A percentile compares a stretch with the other conserved stretches of the same genome.
Conservation (phyloP, 2,113 vertebrate species). For the Nesospiza acunhae region DNA sequence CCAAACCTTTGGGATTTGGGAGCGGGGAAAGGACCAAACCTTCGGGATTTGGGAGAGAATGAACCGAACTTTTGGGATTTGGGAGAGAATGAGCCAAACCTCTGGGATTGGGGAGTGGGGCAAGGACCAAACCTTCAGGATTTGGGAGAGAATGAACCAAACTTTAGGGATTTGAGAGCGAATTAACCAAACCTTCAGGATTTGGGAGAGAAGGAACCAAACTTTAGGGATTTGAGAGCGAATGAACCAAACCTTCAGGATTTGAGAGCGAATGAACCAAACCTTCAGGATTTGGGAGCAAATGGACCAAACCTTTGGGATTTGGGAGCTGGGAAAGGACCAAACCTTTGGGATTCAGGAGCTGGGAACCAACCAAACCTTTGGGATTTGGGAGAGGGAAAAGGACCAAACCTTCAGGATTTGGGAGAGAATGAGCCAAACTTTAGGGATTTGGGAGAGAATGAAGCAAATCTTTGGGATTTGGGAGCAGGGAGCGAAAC, state of each 20-base stretch:
- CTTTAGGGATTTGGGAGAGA: fast-evolving
- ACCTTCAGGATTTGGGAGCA: neutral
- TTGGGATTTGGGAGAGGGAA: too few species aligned
- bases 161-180: too few species aligned
- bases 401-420: too few species aligned
- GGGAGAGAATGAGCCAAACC: neutral
- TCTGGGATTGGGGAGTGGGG: too few species aligned
- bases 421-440: neutral
- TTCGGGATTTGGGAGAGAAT: neutral
- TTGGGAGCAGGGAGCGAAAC: fast-evolving
- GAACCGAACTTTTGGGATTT: neutral
- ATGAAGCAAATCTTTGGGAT: neutral
- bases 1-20: neutral
- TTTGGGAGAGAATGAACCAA: too few species aligned
- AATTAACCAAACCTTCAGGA: too few species aligned
- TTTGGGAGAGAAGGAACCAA: neutral
- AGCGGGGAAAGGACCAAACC: neutral
- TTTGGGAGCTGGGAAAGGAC: too few species aligned
- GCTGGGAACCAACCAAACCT: neutral
- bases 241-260: neutral
- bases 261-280: too few species aligned
- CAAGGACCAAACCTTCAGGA: fast-evolving
- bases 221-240: neutral
- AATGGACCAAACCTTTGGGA: neutral
- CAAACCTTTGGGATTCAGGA: neutral